Evolutionary conservation across 2,888 invertebrate genomes (phyloP), one percentile per base, ranked within the genome.

Genomic region (Hyalella azteca): DNA sequence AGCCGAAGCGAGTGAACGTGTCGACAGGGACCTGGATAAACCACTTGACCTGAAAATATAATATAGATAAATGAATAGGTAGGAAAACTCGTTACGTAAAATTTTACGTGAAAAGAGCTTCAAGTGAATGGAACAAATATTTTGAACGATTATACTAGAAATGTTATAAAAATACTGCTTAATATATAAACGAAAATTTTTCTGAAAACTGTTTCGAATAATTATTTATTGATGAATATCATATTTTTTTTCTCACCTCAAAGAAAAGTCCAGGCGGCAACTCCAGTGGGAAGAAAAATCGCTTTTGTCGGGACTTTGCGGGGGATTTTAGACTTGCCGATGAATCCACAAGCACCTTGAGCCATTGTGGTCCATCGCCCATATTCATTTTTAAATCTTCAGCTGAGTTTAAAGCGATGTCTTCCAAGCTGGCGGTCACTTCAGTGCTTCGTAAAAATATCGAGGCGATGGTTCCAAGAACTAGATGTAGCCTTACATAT

Each of bases 1-100:
- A 41, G 75, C 9, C 22, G n/a, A 75, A 75, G 36, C 75, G 75
- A 19, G 75, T 5, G 75, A 45, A 75, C 5, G 75, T 41, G 41
- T 75, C 22, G 3, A 75, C 0, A 13, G 41, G 19, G 75, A 75
- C 19, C 5, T 75, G 41, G 29, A 75, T 41, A 32, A 41, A 41
- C 75, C 75, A 75, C 29, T 75, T 75, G 39, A 75, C 7, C 75
- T 75, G 75, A 15, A 36, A 32, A 1, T 13, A 32, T 2, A 66
- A 13, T 39, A 19, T 19, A 4, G 1, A 54, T n/a, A n/a, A n/a
- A n/a, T n/a, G n/a, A n/a, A n/a, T n/a, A n/a, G n/a, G n/a, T n/a
- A n/a, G n/a, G n/a, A n/a, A n/a, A n/a, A n/a, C n/a, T n/a, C n/a
- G n/a, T n/a, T n/a, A n/a, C n/a, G n/a, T n/a, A n/a, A n/a, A n/a